These are phyloP conservation scores for Stegana nigrithorax DNA, from an alignment of 2,888 invertebrate genomes.

Conservation along the genomic window DNA sequence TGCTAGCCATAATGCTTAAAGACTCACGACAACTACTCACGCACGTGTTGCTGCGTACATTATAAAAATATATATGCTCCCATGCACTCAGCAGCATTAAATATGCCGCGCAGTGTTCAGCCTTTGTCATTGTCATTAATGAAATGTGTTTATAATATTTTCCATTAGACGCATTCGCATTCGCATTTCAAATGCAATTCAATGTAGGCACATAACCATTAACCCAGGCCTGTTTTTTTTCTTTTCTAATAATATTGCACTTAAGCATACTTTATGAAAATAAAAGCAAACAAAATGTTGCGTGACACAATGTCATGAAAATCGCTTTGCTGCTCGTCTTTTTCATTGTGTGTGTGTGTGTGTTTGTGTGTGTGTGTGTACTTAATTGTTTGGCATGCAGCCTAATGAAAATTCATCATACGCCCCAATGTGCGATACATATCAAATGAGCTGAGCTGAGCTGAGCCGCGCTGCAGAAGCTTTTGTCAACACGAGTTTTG, in stretches of 20 bases:
- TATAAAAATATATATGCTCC: no score
- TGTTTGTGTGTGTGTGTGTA: no score
- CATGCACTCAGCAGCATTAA: no score
- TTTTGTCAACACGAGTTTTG: no score
- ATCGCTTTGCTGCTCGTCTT: background rate
- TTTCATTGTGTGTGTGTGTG: background rate
- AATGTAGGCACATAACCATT: background rate
- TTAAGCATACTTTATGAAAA: background rate
- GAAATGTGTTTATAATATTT: background rate
- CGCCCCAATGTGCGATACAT: background rate
- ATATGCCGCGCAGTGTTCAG: background rate
- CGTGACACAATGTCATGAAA: background rate
- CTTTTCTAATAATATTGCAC: background rate
- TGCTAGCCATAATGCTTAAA: no score
- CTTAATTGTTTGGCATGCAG: background rate
- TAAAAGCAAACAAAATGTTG: constrained; percentile 4
- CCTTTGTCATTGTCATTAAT: background rate
- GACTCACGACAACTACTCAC: no score
- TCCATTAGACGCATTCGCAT: no score
- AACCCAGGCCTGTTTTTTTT: background rate
- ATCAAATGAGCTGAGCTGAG: background rate
- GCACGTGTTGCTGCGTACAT: background rate
- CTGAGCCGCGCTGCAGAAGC: no score
- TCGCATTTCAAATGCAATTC: background rate
- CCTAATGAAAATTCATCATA: constrained; percentile 7